These are phyloP conservation scores for Plestiodon gilberti DNA, from an alignment of 2,113 vertebrate species.

Conservation along the genomic window DNA sequence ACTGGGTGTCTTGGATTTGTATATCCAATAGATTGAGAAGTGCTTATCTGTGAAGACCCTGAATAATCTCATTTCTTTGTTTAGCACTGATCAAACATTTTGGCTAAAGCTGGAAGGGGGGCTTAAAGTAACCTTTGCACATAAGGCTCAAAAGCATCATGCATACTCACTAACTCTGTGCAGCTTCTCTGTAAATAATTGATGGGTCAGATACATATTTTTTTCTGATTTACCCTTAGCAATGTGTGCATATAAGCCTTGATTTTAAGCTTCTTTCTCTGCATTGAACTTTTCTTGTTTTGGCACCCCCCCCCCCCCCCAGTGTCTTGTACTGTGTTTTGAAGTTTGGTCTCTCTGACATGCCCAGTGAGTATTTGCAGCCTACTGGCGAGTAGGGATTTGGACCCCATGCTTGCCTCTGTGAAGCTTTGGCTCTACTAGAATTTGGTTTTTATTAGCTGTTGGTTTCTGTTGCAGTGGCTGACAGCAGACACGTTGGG, in stretches of 20 bases:
- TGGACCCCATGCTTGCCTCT: not conserved
- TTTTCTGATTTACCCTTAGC: not conserved
- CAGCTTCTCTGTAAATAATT: not conserved
- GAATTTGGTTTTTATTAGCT: constrained; percentile 1
- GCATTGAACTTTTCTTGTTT: constrained; percentile 5
- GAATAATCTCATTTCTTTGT: not conserved
- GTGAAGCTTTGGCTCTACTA: not conserved
- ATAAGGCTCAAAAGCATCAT: not conserved
- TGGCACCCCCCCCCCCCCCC: too few relatives aligned
- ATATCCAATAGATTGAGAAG: not conserved
- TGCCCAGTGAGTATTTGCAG: not conserved
- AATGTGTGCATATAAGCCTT: not conserved
- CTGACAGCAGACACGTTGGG: constrained; percentile 10
- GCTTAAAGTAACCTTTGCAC: not conserved
- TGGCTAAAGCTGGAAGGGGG: not conserved
- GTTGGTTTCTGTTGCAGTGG: not conserved
- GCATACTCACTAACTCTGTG: not conserved
- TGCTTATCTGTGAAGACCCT: not conserved
- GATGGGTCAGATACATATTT: not conserved
- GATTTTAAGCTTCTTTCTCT: constrained; percentile 6
- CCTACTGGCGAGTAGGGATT: not conserved
- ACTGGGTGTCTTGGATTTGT: not conserved
- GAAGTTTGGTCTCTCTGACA: not conserved
- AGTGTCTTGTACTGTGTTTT: not conserved
- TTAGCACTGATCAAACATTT: not conserved